Conservation (phyloP, 2,797 vertebrate genomes). For the Margarornis squamiger region DNA sequence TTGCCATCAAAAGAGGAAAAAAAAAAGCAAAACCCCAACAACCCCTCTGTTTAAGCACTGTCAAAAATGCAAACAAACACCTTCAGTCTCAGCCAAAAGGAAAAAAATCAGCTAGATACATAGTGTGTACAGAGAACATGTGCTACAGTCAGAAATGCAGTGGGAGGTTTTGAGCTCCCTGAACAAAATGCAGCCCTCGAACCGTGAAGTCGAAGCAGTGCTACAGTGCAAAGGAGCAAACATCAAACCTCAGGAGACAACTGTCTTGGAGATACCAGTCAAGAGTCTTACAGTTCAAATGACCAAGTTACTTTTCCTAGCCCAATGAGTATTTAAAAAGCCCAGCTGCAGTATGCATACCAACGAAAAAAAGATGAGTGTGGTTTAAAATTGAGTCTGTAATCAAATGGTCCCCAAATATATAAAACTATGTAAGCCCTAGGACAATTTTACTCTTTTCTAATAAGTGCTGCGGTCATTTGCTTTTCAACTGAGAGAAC, state of each 20-base stretch:
- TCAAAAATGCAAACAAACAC: conserved; percentile 23
- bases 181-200: conserved; percentile 1
- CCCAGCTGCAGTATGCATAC: neutral
- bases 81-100: conserved; percentile 67
- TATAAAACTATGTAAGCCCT: neutral
- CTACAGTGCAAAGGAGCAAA: conserved; percentile 19
- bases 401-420: conserved; percentile 29
- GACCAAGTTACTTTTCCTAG: conserved; percentile 23
- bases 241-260: conserved; percentile 27
- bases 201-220: neutral
- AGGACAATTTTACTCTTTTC: neutral
- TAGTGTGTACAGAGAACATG: conserved; percentile 22
- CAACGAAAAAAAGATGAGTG: neutral
- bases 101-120: neutral
- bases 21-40: neutral
- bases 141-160: neutral
- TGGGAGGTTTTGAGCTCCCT: neutral
- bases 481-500: conserved; percentile 58
- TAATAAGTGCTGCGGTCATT: conserved; percentile 19
- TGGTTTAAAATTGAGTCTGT: neutral
- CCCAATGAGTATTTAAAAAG: neutral
- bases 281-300: conserved; percentile 58
- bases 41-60: neutral
- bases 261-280: neutral
- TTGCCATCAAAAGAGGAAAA: neutral